Evolutionary conservation across 2,797 vertebrate genomes (phyloP).

Genomic region (Anguilla marmorata): DNA sequence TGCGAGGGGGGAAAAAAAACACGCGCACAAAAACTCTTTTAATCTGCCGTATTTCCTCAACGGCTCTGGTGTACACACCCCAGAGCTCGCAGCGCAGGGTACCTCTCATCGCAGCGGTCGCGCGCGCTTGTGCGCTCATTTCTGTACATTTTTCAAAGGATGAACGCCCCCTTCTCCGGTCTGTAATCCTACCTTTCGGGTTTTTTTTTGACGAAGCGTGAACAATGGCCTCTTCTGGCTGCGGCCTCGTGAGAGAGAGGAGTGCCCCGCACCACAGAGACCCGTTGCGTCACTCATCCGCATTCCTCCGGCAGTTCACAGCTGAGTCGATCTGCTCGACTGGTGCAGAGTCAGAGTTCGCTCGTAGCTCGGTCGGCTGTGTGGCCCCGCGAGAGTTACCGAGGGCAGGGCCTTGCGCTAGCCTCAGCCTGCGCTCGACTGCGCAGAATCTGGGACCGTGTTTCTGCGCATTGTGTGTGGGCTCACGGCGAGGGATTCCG

Average conservation of each 20-base stretch:
- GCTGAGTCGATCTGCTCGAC: not conserved
- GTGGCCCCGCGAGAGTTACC: not conserved
- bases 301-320: not conserved
- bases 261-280: not conserved
- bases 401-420: not conserved
- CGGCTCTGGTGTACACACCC: not conserved
- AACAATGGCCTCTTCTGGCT: not conserved
- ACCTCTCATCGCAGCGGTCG: not conserved
- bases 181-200: not conserved
- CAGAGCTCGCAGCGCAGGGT: not conserved
- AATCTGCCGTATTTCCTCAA: not conserved
- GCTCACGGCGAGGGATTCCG: not conserved
- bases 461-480: not conserved
- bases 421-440: not conserved
- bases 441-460: not conserved
- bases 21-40: not conserved
- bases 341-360: conserved; percentile 1
- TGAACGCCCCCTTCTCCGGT: not conserved
- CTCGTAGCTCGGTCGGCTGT: not conserved
- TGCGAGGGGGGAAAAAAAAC: not conserved
- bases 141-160: not conserved
- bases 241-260: not conserved
- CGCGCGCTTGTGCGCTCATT: not conserved
- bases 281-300: conserved; percentile 2
- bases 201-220: not conserved